phyloP scores from a whole-genome alignment of 2,113 vertebrate species.

The Corydoras sp. region DNA sequence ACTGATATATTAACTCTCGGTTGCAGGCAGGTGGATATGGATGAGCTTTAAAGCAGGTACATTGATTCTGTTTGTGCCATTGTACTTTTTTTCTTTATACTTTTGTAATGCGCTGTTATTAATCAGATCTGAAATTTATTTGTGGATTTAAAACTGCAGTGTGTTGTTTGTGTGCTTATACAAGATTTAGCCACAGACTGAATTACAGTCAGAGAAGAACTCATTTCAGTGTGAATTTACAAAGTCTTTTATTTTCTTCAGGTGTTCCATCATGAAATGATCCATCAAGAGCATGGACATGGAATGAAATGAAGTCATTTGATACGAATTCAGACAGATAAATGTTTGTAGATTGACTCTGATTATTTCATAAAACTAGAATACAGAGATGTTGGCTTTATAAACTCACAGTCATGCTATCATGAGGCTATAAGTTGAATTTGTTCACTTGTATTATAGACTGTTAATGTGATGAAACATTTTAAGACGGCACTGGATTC shows the following conservation, averaged over 20 bases:
- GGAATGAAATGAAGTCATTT: background rate
- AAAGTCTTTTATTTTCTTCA: background rate
- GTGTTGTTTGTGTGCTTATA: no score
- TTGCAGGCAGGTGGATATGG: conserved; percentile 27
- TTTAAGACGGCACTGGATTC: no score
- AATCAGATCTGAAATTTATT: no score
- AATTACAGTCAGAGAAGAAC: no score
- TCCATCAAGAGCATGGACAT: background rate
- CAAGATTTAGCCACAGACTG: no score
- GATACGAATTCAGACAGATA: background rate
- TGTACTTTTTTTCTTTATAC: background rate
- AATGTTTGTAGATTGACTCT: background rate
- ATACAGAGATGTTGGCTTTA: no score
- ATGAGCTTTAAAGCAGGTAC: conserved; percentile 32
- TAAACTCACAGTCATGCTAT: no score
- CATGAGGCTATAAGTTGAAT: no score
- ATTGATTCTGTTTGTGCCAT: background rate
- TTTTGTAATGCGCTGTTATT: no score
- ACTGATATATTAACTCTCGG: no score
- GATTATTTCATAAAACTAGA: background rate
- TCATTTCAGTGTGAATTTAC: background rate
- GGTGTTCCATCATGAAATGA: conserved; percentile 15
- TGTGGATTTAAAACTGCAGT: no score
- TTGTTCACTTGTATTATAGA: no score
- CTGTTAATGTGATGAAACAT: background rate